phyloP scores from a whole-genome alignment of 2,888 invertebrate genomes.

The Perdita meconis region DNA sequence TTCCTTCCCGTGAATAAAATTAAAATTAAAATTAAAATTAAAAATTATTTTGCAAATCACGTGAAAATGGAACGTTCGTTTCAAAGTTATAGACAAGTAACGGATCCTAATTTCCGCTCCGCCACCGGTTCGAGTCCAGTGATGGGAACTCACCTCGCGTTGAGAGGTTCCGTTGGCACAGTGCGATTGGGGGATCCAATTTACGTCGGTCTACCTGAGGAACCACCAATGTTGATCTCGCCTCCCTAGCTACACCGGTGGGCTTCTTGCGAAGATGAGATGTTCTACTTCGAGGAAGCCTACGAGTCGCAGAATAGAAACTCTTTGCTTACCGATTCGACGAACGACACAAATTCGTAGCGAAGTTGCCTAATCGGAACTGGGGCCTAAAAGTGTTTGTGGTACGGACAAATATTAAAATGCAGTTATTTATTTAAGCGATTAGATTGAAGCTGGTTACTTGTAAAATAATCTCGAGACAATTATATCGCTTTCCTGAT shows the following conservation, averaged over 20 bases:
- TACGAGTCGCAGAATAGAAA: not conserved
- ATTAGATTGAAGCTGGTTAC: not conserved
- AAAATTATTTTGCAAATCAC: not conserved
- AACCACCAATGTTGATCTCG: conserved; percentile 62
- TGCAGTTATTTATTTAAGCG: not conserved
- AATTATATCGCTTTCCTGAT: not conserved
- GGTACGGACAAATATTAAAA: not conserved
- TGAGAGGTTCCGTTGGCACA: conserved; percentile 82
- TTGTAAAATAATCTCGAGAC: not conserved
- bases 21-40: no score
- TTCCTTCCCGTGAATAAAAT: no score
- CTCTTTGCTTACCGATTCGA: not conserved
- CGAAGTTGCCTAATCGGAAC: not conserved
- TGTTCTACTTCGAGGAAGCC: conserved; percentile 31
- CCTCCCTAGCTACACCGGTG: conserved; percentile 81
- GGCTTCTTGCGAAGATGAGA: conserved; percentile 79
- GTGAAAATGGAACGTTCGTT: conserved; percentile 4
- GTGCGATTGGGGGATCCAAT: conserved; percentile 85
- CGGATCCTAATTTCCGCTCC: conserved; percentile 75
- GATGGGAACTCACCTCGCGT: conserved; percentile 85
- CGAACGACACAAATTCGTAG: conserved; percentile 14
- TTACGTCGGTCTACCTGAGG: conserved; percentile 83
- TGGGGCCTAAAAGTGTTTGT: not conserved
- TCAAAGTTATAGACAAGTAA: conserved; percentile 85
- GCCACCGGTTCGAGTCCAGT: conserved; percentile 84